Evolutionary conservation across 1,140 invertebrate species (phyloP), one percentile per base, ranked within the genome.

Genomic region (Vanessa tameamea): DNA sequence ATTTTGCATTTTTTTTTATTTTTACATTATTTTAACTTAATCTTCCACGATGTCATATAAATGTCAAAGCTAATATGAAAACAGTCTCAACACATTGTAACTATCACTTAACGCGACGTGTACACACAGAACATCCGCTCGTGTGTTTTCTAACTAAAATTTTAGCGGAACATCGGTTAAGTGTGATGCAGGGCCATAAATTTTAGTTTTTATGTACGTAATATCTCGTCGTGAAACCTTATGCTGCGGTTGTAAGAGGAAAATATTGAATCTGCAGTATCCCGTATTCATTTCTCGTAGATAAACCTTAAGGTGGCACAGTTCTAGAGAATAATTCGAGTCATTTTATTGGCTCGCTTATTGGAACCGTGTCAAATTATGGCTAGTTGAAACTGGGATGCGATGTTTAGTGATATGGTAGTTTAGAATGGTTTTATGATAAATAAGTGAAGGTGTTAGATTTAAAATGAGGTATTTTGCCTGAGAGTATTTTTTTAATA

Each of bases 191-290:
- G 70, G 75, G 64, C 67, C 74, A 78, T 84, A 84, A 82, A 84
- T 84, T 80, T 77, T 79, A 78, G 78, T 82, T 84, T 84, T 82
- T 82, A 84, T 82, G 80, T 79, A 73, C 70, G 82, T 80, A 78
- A 82, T 81, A 82, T 82, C 80, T 82, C 78, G 82, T 73, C 75
- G 78, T 64, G 69, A 72, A 69, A 82, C 77, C 82, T 84, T 82
- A 82, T 80, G 78, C 78, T 64, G 74, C 77, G 69, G 76, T 73
- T 80, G 73, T 72, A 73, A 73, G 73, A 69, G 69, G 80, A 78
- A 84, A 79, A 84, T 82, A 84, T 84, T 82, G 80, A 84, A 84
- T 82, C 80, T 77, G 76, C 77, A 65, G 72, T 71, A 78, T 78
- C 79, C 26, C 75, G 66, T 78, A 80, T 83, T 84, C 77, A 76